Base-by-base conservation (phyloP, 1,140 invertebrate genomes). In the Eulimnadia texana region DNA sequence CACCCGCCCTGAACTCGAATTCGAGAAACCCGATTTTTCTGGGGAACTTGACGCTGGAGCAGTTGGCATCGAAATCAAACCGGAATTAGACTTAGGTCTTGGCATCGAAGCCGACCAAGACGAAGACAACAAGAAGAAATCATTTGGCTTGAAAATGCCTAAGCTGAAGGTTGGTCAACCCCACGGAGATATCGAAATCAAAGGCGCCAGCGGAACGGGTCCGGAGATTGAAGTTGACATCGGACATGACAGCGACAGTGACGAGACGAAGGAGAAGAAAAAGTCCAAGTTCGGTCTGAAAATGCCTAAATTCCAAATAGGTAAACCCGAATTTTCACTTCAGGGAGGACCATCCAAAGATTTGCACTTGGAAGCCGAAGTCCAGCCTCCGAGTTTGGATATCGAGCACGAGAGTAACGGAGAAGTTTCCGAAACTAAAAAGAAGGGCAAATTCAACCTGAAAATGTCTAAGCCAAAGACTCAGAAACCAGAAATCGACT, bases 251-350 rank as follows among this genome's bases (percentile, higher is more conserved):
- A 57, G 55, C 55, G 55, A 57, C 25, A 33, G 33, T 10, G 55
- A 57, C 27, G 33, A 57, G 55, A 33, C 27, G 6, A 56, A 28
- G 24, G 27, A 28, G 27, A 57, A 57, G 1, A 57, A 57, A 27
- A 57, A 57, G n/a, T 16, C 55, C 3, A 16, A 33, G 13, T 57
- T 57, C 19, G 55, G 55, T 11, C 27, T 57, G n/a, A 57, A 57
- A 57, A 29, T 57, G 55, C 55, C 55, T 20, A 57, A 57, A 57
- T 57, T 57, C 22, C 55, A 57, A 57, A 6, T 57, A 27, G 29
- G 29, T 16, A 42, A 16, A 42, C 33, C 33, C 16, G 33, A 42
- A 42, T 6, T 42, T 16, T 42, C 33, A 6, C 33, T 42, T 16
- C 33, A 42, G 6, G 33, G 16, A 42, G 33, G 33, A n/a, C n/a